Evolutionary conservation across 2,113 vertebrate species (phyloP).

Genomic region (Tupaia chinensis): DNA sequence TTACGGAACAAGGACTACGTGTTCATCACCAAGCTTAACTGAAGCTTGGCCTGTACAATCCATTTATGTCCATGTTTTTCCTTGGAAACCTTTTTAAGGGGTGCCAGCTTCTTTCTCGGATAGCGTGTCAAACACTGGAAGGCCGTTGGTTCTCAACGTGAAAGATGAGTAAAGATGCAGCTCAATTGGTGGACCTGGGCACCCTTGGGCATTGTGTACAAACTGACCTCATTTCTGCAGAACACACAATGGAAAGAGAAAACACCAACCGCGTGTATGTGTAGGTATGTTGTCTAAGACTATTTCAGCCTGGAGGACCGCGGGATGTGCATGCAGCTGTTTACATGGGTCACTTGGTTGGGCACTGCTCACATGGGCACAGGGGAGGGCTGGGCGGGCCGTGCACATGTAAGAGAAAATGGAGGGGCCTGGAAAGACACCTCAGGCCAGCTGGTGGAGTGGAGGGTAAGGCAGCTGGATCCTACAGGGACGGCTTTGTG

Average conservation of each 20-base stretch:
- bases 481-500: too few species aligned
- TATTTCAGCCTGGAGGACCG: neutral
- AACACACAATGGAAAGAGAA: neutral
- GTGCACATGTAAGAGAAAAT: neutral
- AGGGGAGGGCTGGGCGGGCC: too few species aligned
- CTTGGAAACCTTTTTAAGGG: conserved; percentile 9
- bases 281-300: neutral
- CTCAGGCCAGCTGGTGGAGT: too few species aligned
- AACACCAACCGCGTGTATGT: accelerated
- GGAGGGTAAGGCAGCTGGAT: too few species aligned
- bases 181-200: neutral
- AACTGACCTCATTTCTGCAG: neutral
- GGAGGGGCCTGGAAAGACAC: neutral
- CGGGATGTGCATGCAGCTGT: neutral
- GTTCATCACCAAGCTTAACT: neutral
- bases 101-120: neutral
- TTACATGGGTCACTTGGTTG: neutral
- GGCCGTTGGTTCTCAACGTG: neutral
- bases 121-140: neutral
- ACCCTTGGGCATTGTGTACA: neutral
- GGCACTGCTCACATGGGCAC: neutral
- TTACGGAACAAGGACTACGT: neutral
- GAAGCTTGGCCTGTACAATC: neutral
- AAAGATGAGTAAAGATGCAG: neutral
- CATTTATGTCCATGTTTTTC: conserved; percentile 4